phyloP scores from a whole-genome alignment of 1,140 invertebrate species.

The Lysiphlebus fabarum region DNA sequence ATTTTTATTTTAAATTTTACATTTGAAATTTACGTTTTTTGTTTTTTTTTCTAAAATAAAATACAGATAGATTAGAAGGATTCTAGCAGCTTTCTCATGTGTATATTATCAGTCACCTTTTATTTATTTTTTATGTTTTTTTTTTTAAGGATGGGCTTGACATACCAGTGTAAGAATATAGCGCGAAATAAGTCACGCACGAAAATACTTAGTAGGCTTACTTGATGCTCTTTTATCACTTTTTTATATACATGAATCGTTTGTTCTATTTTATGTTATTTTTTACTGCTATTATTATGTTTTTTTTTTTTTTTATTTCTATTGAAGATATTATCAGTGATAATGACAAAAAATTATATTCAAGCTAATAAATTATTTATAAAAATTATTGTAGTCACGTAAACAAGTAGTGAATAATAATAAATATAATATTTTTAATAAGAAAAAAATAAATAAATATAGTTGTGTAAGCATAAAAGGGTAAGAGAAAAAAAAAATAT shows the following conservation, averaged over 20 bases:
- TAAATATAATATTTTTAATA: neutral
- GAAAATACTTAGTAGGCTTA: neutral
- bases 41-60: no score
- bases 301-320: no score
- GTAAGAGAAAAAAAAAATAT: conserved; percentile 17
- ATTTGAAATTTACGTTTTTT: no score
- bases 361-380: conserved; percentile 11
- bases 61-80: no score
- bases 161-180: no score
- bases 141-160: no score
- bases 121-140: no score
- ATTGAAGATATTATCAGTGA: neutral
- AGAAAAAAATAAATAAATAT: conserved; percentile 2
- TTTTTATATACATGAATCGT: neutral
- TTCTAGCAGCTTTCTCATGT: no score
- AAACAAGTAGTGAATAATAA: neutral
- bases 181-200: neutral
- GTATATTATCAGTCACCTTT: no score
- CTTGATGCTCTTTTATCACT: neutral
- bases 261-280: no score
- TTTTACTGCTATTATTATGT: neutral
- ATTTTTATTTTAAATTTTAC: no score
- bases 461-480: neutral
- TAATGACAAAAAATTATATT: neutral
- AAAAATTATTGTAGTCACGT: neutral